A percentile compares a stretch with the other conserved stretches of the same genome.
phyloP scores from a whole-genome alignment of 2,113 vertebrate genomes.

The Pongo pygmaeus region DNA sequence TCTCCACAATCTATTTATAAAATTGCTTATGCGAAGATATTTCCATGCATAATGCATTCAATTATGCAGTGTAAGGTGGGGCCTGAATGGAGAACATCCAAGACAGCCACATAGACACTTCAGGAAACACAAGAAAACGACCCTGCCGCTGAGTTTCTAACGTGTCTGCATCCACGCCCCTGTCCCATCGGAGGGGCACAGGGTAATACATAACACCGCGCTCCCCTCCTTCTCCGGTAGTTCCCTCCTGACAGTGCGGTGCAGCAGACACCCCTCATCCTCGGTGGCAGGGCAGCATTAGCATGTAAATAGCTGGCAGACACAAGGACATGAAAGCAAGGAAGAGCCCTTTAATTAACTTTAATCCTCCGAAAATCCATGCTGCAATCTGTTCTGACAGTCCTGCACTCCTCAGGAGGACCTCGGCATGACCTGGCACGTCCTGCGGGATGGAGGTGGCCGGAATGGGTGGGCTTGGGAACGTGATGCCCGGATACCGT shows the following conservation, averaged over 20 bases:
- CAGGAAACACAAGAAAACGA: constrained; percentile 54
- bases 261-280: constrained; percentile 78
- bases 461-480: neutral
- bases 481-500: constrained; percentile 51
- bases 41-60: constrained; percentile 75
- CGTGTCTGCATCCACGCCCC: neutral
- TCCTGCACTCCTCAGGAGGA: constrained; percentile 79
- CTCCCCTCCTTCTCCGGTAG: constrained; percentile 76
- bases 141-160: constrained; percentile 58
- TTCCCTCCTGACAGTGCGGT: constrained; percentile 32
- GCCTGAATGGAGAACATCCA: constrained; percentile 75
- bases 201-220: neutral
- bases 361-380: constrained; percentile 84
- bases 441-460: constrained; percentile 32
- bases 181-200: neutral
- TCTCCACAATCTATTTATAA: constrained; percentile 71
- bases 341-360: constrained; percentile 87
- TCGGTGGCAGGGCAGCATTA: constrained; percentile 81
- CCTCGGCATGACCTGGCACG: constrained; percentile 58
- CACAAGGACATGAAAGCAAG: constrained; percentile 80
- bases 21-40: constrained; percentile 77
- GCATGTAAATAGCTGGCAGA: constrained; percentile 89
- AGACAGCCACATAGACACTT: constrained; percentile 77
- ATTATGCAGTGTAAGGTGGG: constrained; percentile 77
- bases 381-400: constrained; percentile 81